phyloP scores from a whole-genome alignment of 2,797 vertebrate genomes.

The Luscinia luscinia region DNA sequence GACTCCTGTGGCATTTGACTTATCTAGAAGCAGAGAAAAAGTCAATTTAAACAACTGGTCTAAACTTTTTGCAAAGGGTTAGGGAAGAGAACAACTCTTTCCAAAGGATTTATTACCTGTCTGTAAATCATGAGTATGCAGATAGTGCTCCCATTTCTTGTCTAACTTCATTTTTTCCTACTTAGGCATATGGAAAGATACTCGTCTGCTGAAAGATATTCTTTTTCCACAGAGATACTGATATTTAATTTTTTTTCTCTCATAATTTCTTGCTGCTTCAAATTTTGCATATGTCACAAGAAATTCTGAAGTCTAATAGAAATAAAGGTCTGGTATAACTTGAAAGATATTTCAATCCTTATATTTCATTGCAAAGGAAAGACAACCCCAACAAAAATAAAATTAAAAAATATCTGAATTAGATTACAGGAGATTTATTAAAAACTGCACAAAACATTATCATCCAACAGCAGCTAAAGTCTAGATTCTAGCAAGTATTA shows the following conservation, averaged over 20 bases:
- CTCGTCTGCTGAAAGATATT: background rate
- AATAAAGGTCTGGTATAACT: background rate
- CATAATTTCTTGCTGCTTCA: background rate
- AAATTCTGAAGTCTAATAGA: background rate
- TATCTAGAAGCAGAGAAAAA: background rate
- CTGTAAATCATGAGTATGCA: background rate
- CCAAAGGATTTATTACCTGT: background rate
- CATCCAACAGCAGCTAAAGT: background rate
- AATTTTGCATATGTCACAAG: background rate
- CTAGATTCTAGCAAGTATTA: background rate
- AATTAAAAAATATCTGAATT: background rate
- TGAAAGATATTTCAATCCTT: background rate
- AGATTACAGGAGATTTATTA: background rate
- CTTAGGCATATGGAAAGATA: background rate
- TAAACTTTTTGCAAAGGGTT: background rate
- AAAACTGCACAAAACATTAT: background rate
- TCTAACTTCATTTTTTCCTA: conserved; percentile 22
- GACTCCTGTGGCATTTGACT: background rate
- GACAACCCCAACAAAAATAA: background rate
- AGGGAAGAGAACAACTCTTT: background rate
- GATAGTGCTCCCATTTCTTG: background rate
- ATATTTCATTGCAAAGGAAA: background rate
- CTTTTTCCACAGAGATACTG: background rate
- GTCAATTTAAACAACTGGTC: background rate
- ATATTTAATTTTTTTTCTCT: background rate